Evolutionary conservation across 2,797 vertebrate genomes (phyloP), one percentile per base, ranked within the genome.

Genomic region (Myotis vivesi): DNA sequence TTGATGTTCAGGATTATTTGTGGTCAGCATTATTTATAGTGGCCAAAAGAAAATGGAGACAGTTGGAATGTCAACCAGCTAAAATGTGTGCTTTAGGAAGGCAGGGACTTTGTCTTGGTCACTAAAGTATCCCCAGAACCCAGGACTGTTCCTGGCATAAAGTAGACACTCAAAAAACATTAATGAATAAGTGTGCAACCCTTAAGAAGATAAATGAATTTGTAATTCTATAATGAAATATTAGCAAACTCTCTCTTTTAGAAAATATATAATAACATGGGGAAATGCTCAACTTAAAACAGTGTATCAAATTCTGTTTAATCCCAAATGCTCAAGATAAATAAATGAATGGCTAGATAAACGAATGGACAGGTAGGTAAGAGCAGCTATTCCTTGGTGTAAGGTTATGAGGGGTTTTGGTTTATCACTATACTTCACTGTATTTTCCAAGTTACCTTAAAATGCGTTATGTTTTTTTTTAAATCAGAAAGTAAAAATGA

Each of bases 161-260:
- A 62, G 12, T 15, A 62, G 30, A 76, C 44, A 22, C 38, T 55
- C 51, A 33, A 10, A 30, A 69, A 69, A 62, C 20, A 44, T 36
- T 69, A 77, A 44, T 53, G 44, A 73, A 22, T 66, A 72, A 86
- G 8, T 46, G 9, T n/a, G 3, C 1, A 89, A 36, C 1, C 22
- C 57, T 85, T 88, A 75, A 91, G 73, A 33, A 91, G 25, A 84
- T 84, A 89, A 93, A 81, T 64, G 7, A 62, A 25, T 68, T 41
- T 57, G 2, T 80, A 25, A 23, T 23, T 80, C 12, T 75, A 53
- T 38, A 53, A 73, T 49, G 51, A 33, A 80, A 81, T 59, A 84
- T 80, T 53, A 91, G 30, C 62, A 64, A 72, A 82, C 44, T 91
- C 41, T 82, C 38, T 75, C 41, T 55, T 92, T 94, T 69, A 33